Base-by-base conservation (phyloP, 1,140 invertebrate genomes). In the Bombus sylvicola region DNA sequence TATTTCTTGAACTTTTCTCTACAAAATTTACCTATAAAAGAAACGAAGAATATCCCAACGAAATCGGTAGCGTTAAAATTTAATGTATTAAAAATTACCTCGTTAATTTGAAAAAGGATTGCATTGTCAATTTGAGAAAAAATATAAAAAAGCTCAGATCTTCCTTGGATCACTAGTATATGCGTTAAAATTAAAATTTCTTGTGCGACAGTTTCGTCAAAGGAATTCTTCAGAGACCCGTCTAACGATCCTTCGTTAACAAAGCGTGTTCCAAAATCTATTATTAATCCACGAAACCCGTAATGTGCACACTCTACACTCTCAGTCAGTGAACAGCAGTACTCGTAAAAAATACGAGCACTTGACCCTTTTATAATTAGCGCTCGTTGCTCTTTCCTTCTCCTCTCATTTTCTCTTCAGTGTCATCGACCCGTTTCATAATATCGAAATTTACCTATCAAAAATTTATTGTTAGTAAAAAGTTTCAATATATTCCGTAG, bases 281-380 rank as follows among this genome's bases (percentile, higher is more conserved):
- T 18, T 59, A n/a, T 28, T 57, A 37, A 57, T 75, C 13, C 39
- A n/a, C 13, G n/a, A 22, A 73, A 43, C 28, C 25, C 34, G 25
- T 77, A 59, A 39, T 37, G 25, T 41, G 37, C 28, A 13, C 34
- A 31, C 25, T 53, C 10, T 28, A 1, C 43, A 2, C n/a, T 31
- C 59, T 12, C 31, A n/a, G n/a, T 2, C 12, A 57, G 18, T 25
- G 37, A 64, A 31, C 39, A 64, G 25, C n/a, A 25, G 28, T 9
- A 62, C 28, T 78, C 9, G 39, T 37, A 76, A 59, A 59, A 77
- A 76, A 76, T 37, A 37, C 25, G 3, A 6, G 2, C 34, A 34
- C 39, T 66, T 43, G 62, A 79, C 59, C 59, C 62, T 78, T 64
- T 77, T 31, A 31, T 78, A 66, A 79, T 79, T 43, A 47, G 39